These are phyloP conservation scores for Poeciliopsis turneri DNA, from an alignment of 2,797 vertebrate species.

Conservation along the genomic window DNA sequence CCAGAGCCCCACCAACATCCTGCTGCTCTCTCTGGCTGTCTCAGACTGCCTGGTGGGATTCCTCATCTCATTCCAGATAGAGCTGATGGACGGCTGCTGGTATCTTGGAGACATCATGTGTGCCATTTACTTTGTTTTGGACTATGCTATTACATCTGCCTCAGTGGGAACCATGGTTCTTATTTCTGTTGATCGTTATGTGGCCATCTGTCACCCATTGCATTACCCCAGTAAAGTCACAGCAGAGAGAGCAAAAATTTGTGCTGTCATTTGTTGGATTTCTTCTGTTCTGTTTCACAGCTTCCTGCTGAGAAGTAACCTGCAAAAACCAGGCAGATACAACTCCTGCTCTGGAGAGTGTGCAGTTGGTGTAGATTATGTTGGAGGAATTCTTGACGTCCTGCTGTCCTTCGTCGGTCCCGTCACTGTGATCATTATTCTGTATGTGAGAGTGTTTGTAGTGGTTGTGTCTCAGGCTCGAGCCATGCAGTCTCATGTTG, in stretches of 20 bases:
- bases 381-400: not conserved
- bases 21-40: slow-evolving; percentile 35
- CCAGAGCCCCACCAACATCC: slow-evolving; percentile 5
- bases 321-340: slow-evolving; percentile 2
- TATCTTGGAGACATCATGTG: slow-evolving; percentile 3
- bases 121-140: not conserved
- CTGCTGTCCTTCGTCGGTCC: not conserved
- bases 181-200: not conserved
- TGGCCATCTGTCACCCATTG: not conserved
- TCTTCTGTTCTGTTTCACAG: slow-evolving; percentile 4
- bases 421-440: not conserved
- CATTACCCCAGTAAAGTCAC: not conserved
- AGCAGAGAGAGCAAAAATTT: not conserved
- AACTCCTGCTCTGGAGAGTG: slow-evolving; percentile 3
- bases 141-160: not conserved
- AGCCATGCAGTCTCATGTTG: not conserved
- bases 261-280: not conserved
- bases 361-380: not conserved
- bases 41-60: slow-evolving; percentile 26
- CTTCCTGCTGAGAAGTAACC: not conserved
- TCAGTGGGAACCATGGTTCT: slow-evolving; percentile 1
- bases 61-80: not conserved
- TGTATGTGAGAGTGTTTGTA: slow-evolving; percentile 8
- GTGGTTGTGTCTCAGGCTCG: slow-evolving; percentile 4
- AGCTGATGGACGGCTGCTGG: not conserved